Evolutionary conservation across 2,113 vertebrate species (phyloP).

Genomic region (Hippotragus niger): DNA sequence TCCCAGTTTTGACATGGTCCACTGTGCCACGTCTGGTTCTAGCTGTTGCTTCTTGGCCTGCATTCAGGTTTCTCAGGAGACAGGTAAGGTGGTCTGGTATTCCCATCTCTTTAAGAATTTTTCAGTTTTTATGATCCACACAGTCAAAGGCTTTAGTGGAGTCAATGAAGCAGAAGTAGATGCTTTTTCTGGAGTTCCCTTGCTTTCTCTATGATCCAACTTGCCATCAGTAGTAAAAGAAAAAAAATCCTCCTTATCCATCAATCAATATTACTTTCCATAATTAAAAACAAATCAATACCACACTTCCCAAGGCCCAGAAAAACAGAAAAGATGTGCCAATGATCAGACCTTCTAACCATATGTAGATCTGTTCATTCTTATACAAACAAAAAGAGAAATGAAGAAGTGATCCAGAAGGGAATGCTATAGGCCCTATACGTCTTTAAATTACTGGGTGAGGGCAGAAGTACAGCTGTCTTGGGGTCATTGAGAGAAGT

Average conservation of each 20-base stretch:
- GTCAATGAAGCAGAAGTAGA: background rate
- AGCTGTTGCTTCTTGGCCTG: background rate
- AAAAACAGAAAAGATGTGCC: background rate
- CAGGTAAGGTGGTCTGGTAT: background rate
- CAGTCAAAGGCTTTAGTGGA: background rate
- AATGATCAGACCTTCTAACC: background rate
- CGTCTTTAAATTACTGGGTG: background rate
- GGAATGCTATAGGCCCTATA: background rate
- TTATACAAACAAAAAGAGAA: background rate
- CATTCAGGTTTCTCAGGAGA: background rate
- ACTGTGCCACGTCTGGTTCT: background rate
- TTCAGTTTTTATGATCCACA: background rate
- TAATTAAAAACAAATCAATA: background rate
- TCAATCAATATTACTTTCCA: background rate
- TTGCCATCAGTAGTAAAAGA: too few relatives aligned
- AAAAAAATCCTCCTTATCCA: background rate
- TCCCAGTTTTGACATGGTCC: background rate
- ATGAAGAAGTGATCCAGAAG: background rate
- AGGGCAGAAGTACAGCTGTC: fast-evolving
- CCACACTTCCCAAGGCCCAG: fast-evolving
- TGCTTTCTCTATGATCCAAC: background rate
- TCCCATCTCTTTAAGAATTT: background rate
- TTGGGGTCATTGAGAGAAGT: background rate
- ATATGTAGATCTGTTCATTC: fast-evolving
- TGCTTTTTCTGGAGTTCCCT: background rate